Evolutionary conservation across 1,140 invertebrate genomes (phyloP).

Genomic region (Pissodes strobi): DNA sequence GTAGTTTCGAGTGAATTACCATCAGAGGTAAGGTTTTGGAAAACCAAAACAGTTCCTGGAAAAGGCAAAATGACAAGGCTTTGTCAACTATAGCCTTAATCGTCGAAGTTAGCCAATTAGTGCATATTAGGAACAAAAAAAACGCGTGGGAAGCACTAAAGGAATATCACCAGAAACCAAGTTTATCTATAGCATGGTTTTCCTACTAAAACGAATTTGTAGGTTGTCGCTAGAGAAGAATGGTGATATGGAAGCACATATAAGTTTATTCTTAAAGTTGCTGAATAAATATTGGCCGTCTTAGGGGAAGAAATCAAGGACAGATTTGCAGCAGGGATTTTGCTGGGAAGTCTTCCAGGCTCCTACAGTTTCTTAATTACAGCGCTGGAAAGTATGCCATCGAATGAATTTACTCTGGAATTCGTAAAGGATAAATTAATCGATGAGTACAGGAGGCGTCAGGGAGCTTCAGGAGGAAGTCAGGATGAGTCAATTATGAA

Average conservation of each 20-base stretch:
- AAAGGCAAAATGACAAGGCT: constrained; percentile 6
- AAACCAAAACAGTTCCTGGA: too few species aligned
- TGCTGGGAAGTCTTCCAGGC: constrained; percentile 7
- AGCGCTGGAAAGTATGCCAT: constrained; percentile 8
- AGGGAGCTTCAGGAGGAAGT: not conserved
- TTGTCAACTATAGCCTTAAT: too few species aligned
- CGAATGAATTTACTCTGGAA: constrained; percentile 8
- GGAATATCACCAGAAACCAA: constrained; percentile 21
- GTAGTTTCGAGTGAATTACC: too few species aligned
- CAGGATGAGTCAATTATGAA: not conserved
- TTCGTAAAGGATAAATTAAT: too few species aligned
- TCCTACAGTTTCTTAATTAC: constrained; percentile 7
- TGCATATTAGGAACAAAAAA: constrained; percentile 12
- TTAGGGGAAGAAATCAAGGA: constrained; percentile 1
- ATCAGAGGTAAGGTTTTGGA: too few species aligned
- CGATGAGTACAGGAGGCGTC: too few species aligned
- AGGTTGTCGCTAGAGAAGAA: constrained; percentile 5
- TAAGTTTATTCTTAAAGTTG: not conserved
- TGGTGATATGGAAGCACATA: constrained; percentile 18
- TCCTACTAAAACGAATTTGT: not conserved
- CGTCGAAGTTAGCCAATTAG: not conserved
- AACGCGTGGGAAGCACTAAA: too few species aligned
- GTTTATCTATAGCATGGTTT: constrained; percentile 4
- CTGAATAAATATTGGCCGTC: too few species aligned
- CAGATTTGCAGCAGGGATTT: constrained; percentile 3